Percentiles rank a stretch among this genome's conserved stretches.
These are phyloP conservation scores for Saccostrea glomerata DNA, from an alignment of 1,140 invertebrate species.

Conservation along the genomic window DNA sequence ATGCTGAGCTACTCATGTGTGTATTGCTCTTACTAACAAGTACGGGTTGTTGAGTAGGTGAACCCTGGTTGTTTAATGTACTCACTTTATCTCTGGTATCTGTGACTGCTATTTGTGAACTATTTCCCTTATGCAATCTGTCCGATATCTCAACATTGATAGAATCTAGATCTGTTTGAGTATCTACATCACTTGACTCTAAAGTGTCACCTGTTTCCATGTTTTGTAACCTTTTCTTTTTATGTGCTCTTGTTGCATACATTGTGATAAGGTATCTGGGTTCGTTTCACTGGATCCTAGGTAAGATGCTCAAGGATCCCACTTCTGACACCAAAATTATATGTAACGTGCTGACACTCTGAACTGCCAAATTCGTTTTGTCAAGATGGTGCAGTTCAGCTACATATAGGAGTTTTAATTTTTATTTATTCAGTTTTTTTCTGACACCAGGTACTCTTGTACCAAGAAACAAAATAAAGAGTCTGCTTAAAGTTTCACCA, in stretches of 20 bases:
- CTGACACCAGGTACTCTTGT: too few relatives aligned
- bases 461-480: too few relatives aligned
- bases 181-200: background rate
- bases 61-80: too few relatives aligned
- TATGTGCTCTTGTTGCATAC: background rate
- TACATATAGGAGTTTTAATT: too few relatives aligned
- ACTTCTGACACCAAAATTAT: background rate
- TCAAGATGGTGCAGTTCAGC: too few relatives aligned
- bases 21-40: too few relatives aligned
- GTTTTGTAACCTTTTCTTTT: background rate
- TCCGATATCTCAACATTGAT: background rate
- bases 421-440: too few relatives aligned
- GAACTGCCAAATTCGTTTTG: too few relatives aligned
- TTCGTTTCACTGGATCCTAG: conserved; percentile 23
- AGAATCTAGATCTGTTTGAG: background rate
- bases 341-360: conserved; percentile 29
- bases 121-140: background rate
- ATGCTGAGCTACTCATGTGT: background rate
- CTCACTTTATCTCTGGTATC: conserved; percentile 3
- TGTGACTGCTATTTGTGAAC: background rate
- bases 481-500: too few relatives aligned
- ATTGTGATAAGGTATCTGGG: background rate
- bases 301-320: background rate
- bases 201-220: background rate
- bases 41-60: too few relatives aligned